Evolutionary conservation across 2,888 invertebrate genomes (phyloP), one percentile per base, ranked within the genome.

Genomic region (Dorcus parallelipipedus): DNA sequence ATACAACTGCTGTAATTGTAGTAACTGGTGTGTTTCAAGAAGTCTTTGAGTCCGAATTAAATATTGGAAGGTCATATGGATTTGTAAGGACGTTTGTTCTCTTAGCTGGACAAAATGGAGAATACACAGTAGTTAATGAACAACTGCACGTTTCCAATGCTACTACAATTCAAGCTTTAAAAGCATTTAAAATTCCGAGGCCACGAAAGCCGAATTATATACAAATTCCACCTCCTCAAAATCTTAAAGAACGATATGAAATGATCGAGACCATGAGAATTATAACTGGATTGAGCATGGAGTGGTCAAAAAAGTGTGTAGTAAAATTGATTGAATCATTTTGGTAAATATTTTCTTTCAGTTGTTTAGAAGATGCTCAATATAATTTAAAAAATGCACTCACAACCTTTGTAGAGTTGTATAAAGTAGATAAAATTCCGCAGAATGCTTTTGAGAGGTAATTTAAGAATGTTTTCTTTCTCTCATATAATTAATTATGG

Each of bases 91-190:
- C 84, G 0, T 82, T 89, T 52, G 78, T 84, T 0, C 70, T 89
- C 10, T 69, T 76, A 3, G 76, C 80, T 0, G 70, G 71, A 4
- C 78, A 80, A 23, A 78, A 78, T 0, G 66, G 70, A 1, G 83
- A 85, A 55, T 88, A 85, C 72, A 83, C 83, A 62, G 87, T 91
- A 53, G 71, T 79, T 2, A 88, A 90, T 70, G 91, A 91, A 69
- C 82, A 86, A 79, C 67, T 88, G 9, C 83, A 84, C 69, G 81
- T 90, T 71, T 82, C 84, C 41, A 81, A 78, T 61, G 76, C 76
- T 9, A 65, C 76, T 2, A 68, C 69, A 3, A 39, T 54, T 38
- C 74, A 76, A 61, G 64, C 69, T 33, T 45, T 61, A 6, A 64
- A 62, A 14, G 68, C 70, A n/a, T 76, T 76, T 59, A 72, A 67